Evolutionary conservation across 2,888 invertebrate species (phyloP), one percentile per base, ranked within the genome.

Genomic region (Zeuzera pyrina): DNA sequence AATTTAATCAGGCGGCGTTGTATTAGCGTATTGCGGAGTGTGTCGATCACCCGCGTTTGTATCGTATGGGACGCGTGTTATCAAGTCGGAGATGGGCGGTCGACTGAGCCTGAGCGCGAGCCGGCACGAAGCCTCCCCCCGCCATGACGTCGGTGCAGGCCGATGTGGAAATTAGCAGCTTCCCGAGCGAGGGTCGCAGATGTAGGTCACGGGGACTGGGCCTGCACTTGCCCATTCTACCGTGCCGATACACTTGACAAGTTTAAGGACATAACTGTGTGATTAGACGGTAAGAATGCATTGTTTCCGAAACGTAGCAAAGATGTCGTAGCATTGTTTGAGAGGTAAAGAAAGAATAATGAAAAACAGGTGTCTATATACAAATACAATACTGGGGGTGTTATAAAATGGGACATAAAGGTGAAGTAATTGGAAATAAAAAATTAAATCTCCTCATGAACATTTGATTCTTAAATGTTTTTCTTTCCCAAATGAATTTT

Each of bases 151-250:
- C 47, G 51, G 65, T 58, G 52, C 55, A 56, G 61, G 59, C 60
- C 58, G 71, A 69, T 74, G 77, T 79, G 78, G 76, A 77, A 78
- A 79, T 81, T 79, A 79, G 76, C 81, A 81, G 81, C 79, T 81
- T 81, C 81, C 77, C 79, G 78, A 67, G 69, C 78, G 78, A 81
- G 79, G 79, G 79, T 78, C 79, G 81, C 56, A 56, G 72, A 81
- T 78, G 67, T 81, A 76, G 81, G 81, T 81, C 81, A 81, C 77
- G 81, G 81, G 81, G 81, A 74, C 81, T 76, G 71, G 66, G 68
- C 72, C 66, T 77, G 77, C 76, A 74, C 74, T 77, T 72, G 73
- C 73, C 72, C 70, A 72, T 63, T 71, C 70, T 70, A 64, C 70
- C 72, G 64, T 67, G 60, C 66, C 64, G 62, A 65, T 68, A 73